Conservation (phyloP, 2,113 vertebrate genomes). For the Sula dactylatra region DNA sequence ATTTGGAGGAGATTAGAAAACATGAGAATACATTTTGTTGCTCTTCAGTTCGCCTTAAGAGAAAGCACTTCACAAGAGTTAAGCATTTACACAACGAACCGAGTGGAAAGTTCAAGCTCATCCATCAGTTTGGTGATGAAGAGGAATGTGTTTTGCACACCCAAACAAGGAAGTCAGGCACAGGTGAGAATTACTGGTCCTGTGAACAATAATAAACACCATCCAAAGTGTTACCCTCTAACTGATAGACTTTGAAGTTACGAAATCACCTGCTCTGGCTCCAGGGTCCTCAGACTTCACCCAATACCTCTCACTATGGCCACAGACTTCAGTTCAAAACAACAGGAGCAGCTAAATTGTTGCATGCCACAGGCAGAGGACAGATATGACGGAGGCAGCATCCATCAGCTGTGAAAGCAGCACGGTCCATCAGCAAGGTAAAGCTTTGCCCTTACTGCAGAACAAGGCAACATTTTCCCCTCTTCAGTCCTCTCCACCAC, state of each 20-base stretch:
- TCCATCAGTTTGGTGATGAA: conserved; percentile 35
- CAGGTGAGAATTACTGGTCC: conserved; percentile 13
- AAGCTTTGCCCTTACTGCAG: neutral
- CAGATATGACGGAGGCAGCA: neutral
- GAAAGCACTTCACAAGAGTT: conserved; percentile 17
- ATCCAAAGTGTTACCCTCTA: neutral
- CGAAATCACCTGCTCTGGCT: neutral
- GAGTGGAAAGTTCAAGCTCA: conserved; percentile 24
- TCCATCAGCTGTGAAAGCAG: neutral
- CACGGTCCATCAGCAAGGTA: accelerated
- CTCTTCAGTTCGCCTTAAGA: neutral
- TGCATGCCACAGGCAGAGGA: neutral
- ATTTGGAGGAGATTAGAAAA: conserved; percentile 51
- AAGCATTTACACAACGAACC: conserved; percentile 26
- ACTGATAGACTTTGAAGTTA: neutral
- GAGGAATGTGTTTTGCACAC: conserved; percentile 26
- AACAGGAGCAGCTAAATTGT: neutral
- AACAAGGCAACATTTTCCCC: neutral
- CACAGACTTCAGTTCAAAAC: neutral
- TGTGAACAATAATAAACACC: conserved; percentile 1
- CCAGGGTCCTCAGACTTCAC: neutral
- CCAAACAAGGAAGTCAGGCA: neutral
- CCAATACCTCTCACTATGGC: neutral
- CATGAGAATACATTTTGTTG: neutral
- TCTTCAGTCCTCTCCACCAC: neutral